Evolutionary conservation across 2,797 vertebrate genomes (phyloP).

Genomic region (Tiaroga cobitis): DNA sequence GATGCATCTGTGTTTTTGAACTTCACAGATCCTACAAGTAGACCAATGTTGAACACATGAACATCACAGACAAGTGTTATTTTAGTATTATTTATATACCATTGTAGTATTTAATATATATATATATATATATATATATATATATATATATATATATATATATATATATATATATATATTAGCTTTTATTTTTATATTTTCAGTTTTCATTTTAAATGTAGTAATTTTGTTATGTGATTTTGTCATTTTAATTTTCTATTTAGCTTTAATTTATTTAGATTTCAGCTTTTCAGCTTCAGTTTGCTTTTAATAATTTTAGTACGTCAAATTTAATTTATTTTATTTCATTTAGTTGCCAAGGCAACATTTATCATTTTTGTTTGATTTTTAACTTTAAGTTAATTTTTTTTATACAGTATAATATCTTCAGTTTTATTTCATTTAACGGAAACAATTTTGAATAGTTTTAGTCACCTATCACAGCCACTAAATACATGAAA

Average conservation of each 20-base stretch:
- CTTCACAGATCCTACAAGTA: not conserved
- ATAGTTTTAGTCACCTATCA: not conserved
- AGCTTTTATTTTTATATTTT: not conserved
- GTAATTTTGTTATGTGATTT: not conserved
- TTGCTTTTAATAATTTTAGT: not conserved
- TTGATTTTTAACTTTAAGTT: too few relatives aligned
- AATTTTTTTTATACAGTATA: not conserved
- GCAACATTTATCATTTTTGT: not conserved
- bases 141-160: not conserved
- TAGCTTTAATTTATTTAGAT: not conserved
- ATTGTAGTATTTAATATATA: not conserved
- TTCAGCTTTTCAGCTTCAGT: too few relatives aligned
- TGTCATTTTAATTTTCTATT: not conserved
- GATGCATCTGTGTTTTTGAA: not conserved
- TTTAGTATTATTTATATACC: not conserved
- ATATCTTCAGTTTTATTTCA: not conserved
- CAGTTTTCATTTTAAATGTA: not conserved
- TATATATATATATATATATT: not conserved
- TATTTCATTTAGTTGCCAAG: not conserved
- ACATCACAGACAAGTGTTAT: not conserved
- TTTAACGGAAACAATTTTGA: not conserved
- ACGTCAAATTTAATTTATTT: not conserved
- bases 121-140: not conserved
- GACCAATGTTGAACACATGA: not conserved
- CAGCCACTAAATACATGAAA: not conserved